Evolutionary conservation across 1,140 invertebrate species (phyloP).

Genomic region (Ceratosolen fusciceps): DNA sequence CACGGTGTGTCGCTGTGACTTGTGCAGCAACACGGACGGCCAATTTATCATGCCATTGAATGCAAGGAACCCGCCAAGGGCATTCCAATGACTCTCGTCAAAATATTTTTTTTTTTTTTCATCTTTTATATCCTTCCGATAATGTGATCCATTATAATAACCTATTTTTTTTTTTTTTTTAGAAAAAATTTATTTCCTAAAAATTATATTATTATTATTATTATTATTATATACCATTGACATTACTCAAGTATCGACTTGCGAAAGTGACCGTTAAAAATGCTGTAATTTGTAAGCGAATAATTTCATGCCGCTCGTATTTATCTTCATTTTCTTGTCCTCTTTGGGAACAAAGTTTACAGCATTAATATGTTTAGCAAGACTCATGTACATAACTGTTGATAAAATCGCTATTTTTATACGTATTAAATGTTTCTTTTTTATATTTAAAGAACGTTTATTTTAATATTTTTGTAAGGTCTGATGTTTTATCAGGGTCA

Average conservation of each 20-base stretch:
- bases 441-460: not conserved
- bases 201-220: no score
- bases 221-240: conserved; percentile 20
- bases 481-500: no score
- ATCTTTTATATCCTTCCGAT: not conserved
- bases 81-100: not conserved
- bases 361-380: conserved; percentile 13
- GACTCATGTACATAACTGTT: conserved; percentile 47
- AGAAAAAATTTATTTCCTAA: no score
- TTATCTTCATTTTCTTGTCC: conserved; percentile 8
- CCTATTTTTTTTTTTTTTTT: no score
- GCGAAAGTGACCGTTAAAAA: conserved; percentile 21
- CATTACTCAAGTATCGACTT: conserved; percentile 30
- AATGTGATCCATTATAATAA: not conserved
- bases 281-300: conserved; percentile 4
- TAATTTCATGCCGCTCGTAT: not conserved
- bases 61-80: conserved; percentile 31
- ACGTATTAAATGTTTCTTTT: conserved; percentile 41
- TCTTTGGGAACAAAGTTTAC: conserved; percentile 10
- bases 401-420: conserved; percentile 49
- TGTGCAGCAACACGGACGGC: conserved; percentile 18
- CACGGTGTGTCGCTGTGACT: conserved; percentile 27
- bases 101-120: not conserved
- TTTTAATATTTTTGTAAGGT: conserved; percentile 38
- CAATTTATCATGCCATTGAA: conserved; percentile 35